These are phyloP conservation scores for Lasioglossum malachurum DNA, from an alignment of 2,888 invertebrate species.

Conservation along the genomic window DNA sequence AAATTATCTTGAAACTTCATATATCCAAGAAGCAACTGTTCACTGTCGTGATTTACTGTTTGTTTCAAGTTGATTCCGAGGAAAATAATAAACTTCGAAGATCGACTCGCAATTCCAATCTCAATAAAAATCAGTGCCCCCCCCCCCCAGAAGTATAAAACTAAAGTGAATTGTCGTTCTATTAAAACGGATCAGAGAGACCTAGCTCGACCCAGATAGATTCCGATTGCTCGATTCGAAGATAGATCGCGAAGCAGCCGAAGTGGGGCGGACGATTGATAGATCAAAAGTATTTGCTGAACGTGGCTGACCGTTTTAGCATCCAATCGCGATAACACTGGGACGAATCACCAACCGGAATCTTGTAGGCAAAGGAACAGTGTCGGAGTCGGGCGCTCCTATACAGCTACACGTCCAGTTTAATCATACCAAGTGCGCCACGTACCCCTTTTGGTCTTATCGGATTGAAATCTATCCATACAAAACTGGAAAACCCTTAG, in stretches of 20 bases:
- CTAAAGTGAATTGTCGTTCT: not conserved
- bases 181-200: not conserved
- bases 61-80: not conserved
- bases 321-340: constrained; percentile 45
- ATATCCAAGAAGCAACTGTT: not conserved
- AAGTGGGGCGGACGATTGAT: constrained; percentile 46
- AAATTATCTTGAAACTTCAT: not conserved
- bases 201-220: constrained; percentile 28
- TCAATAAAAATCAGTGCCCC: not conserved
- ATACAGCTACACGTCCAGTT: constrained; percentile 72
- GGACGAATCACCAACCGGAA: constrained; percentile 9
- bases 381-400: constrained; percentile 22
- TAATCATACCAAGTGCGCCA: constrained; percentile 80
- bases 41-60: not conserved
- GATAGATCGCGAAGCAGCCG: constrained; percentile 6
- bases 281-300: constrained; percentile 24
- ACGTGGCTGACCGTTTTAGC: constrained; percentile 40
- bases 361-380: constrained; percentile 21
- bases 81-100: not conserved
- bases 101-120: not conserved
- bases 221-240: constrained; percentile 33
- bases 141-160: too few relatives aligned
- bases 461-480: constrained; percentile 70
- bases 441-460: constrained; percentile 71
- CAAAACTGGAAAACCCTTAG: constrained; percentile 34